Evolutionary conservation across 2,797 vertebrate species (phyloP), one percentile per base, ranked within the genome.

Genomic region (Psittacula derbiana): DNA sequence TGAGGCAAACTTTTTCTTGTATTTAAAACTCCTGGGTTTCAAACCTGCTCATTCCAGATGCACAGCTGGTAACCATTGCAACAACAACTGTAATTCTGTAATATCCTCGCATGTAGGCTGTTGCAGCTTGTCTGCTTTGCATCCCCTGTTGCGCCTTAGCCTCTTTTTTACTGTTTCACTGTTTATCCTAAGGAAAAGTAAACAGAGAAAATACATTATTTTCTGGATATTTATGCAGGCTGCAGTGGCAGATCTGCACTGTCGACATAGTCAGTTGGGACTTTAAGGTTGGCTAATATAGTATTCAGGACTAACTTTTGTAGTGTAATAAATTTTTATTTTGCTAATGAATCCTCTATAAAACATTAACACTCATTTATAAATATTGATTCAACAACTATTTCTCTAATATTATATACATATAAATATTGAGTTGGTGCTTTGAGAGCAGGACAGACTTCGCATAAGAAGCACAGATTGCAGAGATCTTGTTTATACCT

Each of bases 141-240:
- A 25, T 96, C 91, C 92, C 95, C 95, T 94, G 85, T n/a, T 87
- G 94, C 74, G 88, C 25, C 86, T 95, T 94, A 96, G 72, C 74
- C 86, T 83, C 79, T 36, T 79, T 97, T 97, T 97, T 95, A 96
- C 89, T 92, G 85, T 98, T 96, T 97, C 53, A 30, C 21, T 96
- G 55, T 97, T 97, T 97, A 94, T 96, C 72, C 88, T 75, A 94
- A 97, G 73, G 89, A 97, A 97, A 97, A 95, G 76, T 92, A 97
- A 97, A 95, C 89, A 92, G 76, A 92, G 50, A 72, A 80, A 83
- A 70, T 84, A 49, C 41, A n/a, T 86, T 70, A 84, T 86, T 75
- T 76, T 92, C 30, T 85, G 23, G n/a, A 70, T 91, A 87, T 89
- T 94, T 94, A 41, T 40, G 12, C 49, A 73, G 52, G 83, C 52